Conservation (phyloP, 2,113 vertebrate species). For the Oryctolagus cuniculus region mOryCun1.1 NC_091447.1:13215501-13216000, state of each 20-base stretch:
- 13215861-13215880: neutral
- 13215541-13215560: neutral
- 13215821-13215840: constrained; percentile 55
- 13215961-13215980: neutral
- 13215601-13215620: neutral
- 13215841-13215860: neutral
- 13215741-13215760: neutral
- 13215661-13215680: neutral
- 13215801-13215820: constrained; percentile 59
- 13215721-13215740: neutral
- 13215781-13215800: constrained; percentile 21
- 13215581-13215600: constrained; percentile 57
- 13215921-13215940: neutral
- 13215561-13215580: neutral
- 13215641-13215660: neutral
- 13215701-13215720: constrained; percentile 21
- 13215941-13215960: neutral
- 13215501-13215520: neutral
- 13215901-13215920: constrained; percentile 46
- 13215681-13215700: constrained; percentile 10
- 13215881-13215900: constrained; percentile 11
- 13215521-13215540: neutral
- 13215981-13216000: neutral
- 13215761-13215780: constrained; percentile 49
- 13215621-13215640: constrained; percentile 3